Evolutionary conservation across 2,797 vertebrate genomes (phyloP).

Genomic region (Lophius americanus): DNA sequence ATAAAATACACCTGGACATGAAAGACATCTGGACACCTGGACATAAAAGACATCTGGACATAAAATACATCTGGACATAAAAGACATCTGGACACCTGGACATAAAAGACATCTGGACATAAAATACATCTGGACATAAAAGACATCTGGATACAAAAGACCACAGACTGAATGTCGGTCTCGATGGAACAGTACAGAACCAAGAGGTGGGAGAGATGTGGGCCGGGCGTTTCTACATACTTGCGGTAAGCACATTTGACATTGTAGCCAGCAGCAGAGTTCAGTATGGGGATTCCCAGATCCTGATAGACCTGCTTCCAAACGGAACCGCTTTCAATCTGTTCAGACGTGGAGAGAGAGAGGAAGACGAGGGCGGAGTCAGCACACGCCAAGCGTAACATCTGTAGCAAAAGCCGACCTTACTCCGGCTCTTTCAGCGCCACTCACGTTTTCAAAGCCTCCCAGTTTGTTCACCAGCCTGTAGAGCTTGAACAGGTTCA

Average conservation of each 20-base stretch:
- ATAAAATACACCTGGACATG: too few species aligned
- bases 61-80: too few species aligned
- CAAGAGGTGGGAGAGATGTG: conserved; percentile 9
- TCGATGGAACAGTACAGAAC: conserved; percentile 13
- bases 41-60: too few species aligned
- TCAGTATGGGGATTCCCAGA: conserved; percentile 85
- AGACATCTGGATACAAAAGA: background rate
- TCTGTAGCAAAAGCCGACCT: background rate
- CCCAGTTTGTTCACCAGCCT: conserved; percentile 84
- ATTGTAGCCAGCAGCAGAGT: conserved; percentile 87
- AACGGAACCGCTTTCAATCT: conserved; percentile 85
- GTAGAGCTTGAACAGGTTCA: conserved; percentile 87
- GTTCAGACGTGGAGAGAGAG: conserved; percentile 33
- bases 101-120: too few species aligned
- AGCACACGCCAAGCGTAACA: conserved; percentile 4
- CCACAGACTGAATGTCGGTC: background rate
- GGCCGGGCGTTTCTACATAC: conserved; percentile 66
- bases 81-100: too few species aligned
- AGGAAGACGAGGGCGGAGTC: conserved; percentile 9
- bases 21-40: too few species aligned
- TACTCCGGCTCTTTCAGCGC: background rate
- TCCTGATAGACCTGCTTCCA: conserved; percentile 88
- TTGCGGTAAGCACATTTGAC: conserved; percentile 88
- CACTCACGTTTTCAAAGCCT: conserved; percentile 83
- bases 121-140: too few species aligned